These are phyloP conservation scores for Anagyrus pseudococci DNA, from an alignment of 2,888 invertebrate genomes.

Conservation along the genomic window DNA sequence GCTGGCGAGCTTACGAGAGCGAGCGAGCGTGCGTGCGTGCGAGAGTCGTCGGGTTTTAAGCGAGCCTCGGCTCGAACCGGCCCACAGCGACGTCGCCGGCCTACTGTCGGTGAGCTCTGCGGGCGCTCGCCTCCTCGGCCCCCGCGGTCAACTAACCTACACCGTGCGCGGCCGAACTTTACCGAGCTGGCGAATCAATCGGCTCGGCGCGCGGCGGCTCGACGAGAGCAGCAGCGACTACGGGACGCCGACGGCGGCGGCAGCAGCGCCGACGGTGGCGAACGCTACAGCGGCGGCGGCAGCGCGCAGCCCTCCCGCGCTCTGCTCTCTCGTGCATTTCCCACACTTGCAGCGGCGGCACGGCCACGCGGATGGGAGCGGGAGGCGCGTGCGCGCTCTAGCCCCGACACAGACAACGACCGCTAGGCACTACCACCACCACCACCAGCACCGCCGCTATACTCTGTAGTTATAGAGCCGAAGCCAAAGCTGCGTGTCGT, in stretches of 20 bases:
- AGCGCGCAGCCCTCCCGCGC: constrained; percentile 10
- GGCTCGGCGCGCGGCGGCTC: constrained; percentile 49
- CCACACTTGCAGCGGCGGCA: neutral
- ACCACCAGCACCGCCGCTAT: too few species aligned
- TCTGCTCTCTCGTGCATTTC: neutral
- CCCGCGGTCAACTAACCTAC: constrained; percentile 63
- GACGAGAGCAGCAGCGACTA: constrained; percentile 32
- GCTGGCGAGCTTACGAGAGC: too few species aligned
- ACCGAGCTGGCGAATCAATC: constrained; percentile 44
- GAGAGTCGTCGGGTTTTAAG: constrained; percentile 37
- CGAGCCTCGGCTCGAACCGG: constrained; percentile 61
- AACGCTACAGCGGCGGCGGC: neutral
- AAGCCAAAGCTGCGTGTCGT: too few species aligned
- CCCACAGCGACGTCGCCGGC: constrained; percentile 66
- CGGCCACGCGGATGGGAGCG: too few species aligned
- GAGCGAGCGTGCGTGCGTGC: constrained; percentile 3
- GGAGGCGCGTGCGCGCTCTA: too few species aligned
- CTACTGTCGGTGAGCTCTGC: constrained; percentile 56
- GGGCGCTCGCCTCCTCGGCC: constrained; percentile 62
- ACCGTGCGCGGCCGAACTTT: constrained; percentile 47
- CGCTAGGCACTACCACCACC: too few species aligned
- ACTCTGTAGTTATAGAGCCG: too few species aligned
- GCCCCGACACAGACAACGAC: too few species aligned
- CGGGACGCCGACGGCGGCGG: constrained; percentile 6
- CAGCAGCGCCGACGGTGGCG: neutral